These are phyloP conservation scores for Pristionchus fissidentatus DNA, from an alignment of 2,888 invertebrate genomes.

Conservation along the genomic window DNA sequence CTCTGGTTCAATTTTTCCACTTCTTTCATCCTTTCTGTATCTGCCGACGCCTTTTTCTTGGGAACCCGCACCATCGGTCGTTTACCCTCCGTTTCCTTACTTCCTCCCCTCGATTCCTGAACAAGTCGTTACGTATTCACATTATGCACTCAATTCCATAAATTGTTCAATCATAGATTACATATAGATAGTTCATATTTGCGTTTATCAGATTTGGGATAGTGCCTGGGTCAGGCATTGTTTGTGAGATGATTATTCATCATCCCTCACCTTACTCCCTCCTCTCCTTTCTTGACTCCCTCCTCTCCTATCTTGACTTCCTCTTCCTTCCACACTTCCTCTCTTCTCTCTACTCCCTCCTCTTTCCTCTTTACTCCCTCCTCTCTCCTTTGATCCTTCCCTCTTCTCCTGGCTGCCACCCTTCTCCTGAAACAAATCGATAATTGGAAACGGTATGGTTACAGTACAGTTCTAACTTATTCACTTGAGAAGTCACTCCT, in stretches of 20 bases:
- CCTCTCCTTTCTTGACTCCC: not conserved
- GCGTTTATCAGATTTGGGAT: no score
- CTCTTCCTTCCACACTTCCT: not conserved
- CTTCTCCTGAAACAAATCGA: no score
- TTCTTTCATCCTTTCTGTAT: not conserved
- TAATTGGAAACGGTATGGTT: no score
- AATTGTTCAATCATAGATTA: not conserved
- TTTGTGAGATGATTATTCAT: no score
- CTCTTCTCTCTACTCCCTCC: not conserved
- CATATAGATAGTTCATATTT: not conserved
- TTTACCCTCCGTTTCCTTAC: no score
- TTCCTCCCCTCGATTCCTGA: no score
- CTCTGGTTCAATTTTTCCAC: constrained; percentile 2
- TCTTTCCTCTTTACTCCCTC: not conserved
- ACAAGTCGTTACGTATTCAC: no score
- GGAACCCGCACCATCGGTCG: not conserved
- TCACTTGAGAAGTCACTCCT: no score
- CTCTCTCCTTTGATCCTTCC: not conserved
- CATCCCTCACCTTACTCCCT: not conserved
- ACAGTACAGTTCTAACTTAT: no score
- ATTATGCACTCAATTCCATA: not conserved
- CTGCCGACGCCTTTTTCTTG: not conserved
- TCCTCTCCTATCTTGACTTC: not conserved
- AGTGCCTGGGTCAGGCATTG: no score
- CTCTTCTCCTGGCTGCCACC: no score